Conservation (phyloP, 1,140 invertebrate species). For the Rhysida immarginata region DNA sequence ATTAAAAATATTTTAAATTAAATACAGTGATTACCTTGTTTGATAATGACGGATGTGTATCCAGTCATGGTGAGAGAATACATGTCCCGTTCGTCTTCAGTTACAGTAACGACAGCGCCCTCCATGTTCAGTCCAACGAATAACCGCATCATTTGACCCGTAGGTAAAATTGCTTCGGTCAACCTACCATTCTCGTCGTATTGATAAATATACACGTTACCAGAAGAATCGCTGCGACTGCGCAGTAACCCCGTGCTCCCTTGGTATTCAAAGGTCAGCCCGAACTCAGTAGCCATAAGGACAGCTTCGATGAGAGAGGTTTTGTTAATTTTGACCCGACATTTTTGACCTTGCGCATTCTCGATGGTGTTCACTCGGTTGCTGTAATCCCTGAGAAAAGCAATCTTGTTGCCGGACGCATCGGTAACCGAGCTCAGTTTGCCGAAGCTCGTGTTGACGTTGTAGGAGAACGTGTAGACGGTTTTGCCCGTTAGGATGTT, state of each 20-base stretch:
- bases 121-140: constrained; percentile 22
- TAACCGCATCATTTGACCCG: constrained; percentile 69
- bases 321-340: constrained; percentile 70
- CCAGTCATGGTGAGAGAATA: constrained; percentile 47
- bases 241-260: constrained; percentile 60
- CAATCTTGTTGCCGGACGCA: constrained; percentile 80
- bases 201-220: constrained; percentile 56
- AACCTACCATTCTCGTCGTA: constrained; percentile 75
- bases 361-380: constrained; percentile 64
- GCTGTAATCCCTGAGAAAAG: constrained; percentile 73
- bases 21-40: constrained; percentile 4
- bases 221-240: constrained; percentile 42
- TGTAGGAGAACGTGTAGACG: constrained; percentile 87
- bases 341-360: constrained; percentile 83
- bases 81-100: neutral
- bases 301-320: constrained; percentile 69
- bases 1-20: too few relatives aligned
- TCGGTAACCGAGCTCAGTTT: constrained; percentile 84
- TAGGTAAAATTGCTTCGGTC: constrained; percentile 66
- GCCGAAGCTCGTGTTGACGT: constrained; percentile 89
- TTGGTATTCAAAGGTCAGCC: constrained; percentile 51
- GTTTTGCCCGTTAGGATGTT: constrained; percentile 82
- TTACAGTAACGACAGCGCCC: constrained; percentile 18
- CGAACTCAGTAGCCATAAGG: constrained; percentile 5
- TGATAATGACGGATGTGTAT: constrained; percentile 34